These are phyloP conservation scores for Platalea minor DNA, from an alignment of 2,797 vertebrate species.

Conservation along the genomic window DNA sequence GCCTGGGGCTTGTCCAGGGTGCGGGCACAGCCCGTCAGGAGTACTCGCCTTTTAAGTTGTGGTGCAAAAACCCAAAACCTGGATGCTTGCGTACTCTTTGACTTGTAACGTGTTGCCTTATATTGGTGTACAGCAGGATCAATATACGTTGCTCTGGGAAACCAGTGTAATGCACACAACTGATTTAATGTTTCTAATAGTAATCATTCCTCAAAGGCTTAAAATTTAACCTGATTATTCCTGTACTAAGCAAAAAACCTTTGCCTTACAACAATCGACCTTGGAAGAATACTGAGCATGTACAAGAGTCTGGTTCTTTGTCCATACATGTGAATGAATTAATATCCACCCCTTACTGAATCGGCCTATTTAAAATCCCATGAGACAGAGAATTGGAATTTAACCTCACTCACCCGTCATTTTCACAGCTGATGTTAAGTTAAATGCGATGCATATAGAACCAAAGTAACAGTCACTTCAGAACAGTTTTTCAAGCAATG, in stretches of 20 bases:
- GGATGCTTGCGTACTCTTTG: fast-evolving
- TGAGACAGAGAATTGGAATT: slow-evolving; percentile 25
- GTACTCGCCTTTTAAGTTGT: fast-evolving
- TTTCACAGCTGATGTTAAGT: neutral
- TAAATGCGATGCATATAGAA: neutral
- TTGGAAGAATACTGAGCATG: fast-evolving
- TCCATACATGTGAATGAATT: neutral
- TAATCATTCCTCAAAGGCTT: neutral
- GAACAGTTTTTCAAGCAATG: neutral
- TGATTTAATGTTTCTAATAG: fast-evolving
- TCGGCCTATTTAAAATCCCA: neutral
- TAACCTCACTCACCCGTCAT: neutral
- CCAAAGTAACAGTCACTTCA: neutral
- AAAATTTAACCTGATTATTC: neutral
- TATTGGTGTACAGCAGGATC: fast-evolving
- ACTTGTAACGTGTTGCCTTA: fast-evolving
- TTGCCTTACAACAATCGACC: fast-evolving
- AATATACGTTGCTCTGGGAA: fast-evolving
- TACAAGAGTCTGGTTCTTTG: neutral
- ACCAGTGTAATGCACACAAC: fast-evolving
- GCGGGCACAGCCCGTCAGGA: neutral
- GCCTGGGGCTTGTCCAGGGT: fast-evolving
- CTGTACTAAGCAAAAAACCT: neutral
- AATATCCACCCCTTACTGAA: neutral
- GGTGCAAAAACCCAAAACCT: fast-evolving